Conservation (phyloP, 2,797 vertebrate genomes). For the Pseudopleuronectes americanus region DNA sequence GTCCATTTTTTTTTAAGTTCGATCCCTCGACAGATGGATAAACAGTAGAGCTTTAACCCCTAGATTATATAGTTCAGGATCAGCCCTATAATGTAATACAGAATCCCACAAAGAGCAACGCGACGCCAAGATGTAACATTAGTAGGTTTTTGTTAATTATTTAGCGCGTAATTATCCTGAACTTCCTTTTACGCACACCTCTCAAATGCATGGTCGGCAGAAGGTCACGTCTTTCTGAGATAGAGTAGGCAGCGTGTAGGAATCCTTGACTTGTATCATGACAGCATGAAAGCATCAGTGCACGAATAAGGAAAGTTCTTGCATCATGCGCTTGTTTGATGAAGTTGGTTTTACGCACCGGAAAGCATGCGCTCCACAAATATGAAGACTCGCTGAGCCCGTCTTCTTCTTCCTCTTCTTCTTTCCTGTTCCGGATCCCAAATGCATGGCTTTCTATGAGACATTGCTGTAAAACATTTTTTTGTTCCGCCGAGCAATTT, state of each 20-base stretch:
- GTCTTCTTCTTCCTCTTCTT: conserved; percentile 17
- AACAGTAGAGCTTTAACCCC: conserved; percentile 2
- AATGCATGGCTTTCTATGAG: conserved; percentile 57
- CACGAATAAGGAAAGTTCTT: conserved; percentile 45
- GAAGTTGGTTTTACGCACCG: conserved; percentile 58
- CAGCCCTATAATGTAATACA: conserved; percentile 16
- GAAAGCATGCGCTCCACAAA: conserved; percentile 59
- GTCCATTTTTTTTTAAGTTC: conserved; percentile 18
- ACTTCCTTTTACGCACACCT: conserved; percentile 35
- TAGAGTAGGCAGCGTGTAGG: neutral
- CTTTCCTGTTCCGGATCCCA: conserved; percentile 40
- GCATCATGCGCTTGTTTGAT: conserved; percentile 37
- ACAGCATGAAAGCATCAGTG: conserved; percentile 49
- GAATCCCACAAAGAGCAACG: conserved; percentile 31
- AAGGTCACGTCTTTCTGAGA: conserved; percentile 4
- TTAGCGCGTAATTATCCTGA: conserved; percentile 43
- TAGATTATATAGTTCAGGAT: conserved; percentile 14
- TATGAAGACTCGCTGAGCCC: conserved; percentile 19
- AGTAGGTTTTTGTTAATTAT: conserved; percentile 63
- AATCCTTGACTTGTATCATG: conserved; percentile 23
- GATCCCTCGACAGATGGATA: conserved; percentile 42
- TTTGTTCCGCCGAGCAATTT: conserved; percentile 10
- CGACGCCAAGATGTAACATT: conserved; percentile 60
- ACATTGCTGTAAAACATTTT: conserved; percentile 30
- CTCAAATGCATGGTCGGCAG: conserved; percentile 36